Percentiles rank a stretch among this genome's conserved stretches.
These are phyloP conservation scores for Eustalomyia histrio DNA, from an alignment of 2,888 invertebrate genomes.

Conservation along the genomic window DNA sequence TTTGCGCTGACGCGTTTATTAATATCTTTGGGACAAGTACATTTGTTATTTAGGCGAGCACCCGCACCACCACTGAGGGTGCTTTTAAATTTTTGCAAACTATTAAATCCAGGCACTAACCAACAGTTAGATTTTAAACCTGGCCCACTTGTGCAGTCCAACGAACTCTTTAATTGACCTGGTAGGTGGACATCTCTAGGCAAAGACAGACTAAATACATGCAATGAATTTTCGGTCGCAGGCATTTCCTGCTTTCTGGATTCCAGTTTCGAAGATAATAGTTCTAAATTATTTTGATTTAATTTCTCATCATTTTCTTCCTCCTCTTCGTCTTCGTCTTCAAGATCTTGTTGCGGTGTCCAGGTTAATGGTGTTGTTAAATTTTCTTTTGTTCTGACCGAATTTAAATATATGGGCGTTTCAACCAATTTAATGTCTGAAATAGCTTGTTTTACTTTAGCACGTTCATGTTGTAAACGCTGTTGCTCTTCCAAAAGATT, in stretches of 20 bases:
- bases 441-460: not conserved
- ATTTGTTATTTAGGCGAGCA: conserved; percentile 47
- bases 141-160: not conserved
- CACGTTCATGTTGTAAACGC: conserved; percentile 48
- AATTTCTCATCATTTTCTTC: conserved; percentile 58
- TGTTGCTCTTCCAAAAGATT: conserved; percentile 80
- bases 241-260: conserved; percentile 3
- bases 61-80: conserved; percentile 83
- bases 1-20: not conserved
- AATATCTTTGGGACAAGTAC: conserved; percentile 62
- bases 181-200: conserved; percentile 83
- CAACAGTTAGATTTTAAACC: conserved; percentile 31
- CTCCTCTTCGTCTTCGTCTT: conserved; percentile 84
- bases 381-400: not conserved
- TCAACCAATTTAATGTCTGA: conserved; percentile 53
- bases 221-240: conserved; percentile 79
- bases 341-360: conserved; percentile 94
- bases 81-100: conserved; percentile 85
- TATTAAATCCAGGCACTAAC: conserved; percentile 81
- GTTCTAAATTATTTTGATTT: not conserved
- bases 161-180: conserved; percentile 15
- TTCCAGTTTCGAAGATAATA: not conserved
- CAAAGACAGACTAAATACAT: conserved; percentile 87
- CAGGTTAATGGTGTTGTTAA: conserved; percentile 79
- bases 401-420: conserved; percentile 66